These are phyloP conservation scores for Anoura caudifer DNA, from an alignment of 2,113 vertebrate species.

Conservation along the genomic window DNA sequence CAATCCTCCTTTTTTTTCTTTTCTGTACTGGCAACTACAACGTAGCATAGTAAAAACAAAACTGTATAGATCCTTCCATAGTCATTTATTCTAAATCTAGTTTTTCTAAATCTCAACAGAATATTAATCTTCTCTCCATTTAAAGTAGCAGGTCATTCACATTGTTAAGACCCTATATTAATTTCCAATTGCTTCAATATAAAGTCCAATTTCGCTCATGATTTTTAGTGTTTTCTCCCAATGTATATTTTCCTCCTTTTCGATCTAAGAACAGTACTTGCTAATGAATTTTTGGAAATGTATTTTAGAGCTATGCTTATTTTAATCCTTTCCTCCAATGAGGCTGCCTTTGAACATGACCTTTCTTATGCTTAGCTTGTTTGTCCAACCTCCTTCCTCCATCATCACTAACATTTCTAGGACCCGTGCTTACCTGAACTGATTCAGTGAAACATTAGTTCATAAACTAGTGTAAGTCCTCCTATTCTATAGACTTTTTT, in stretches of 20 bases:
- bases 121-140: neutral
- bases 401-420: neutral
- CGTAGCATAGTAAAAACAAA: neutral
- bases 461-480: neutral
- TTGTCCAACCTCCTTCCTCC: neutral
- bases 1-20: neutral
- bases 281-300: neutral
- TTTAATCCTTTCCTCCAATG: neutral
- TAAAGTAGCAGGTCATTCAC: neutral
- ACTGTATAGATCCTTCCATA: neutral
- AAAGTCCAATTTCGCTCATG: neutral
- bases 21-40: neutral
- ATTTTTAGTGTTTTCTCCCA: neutral
- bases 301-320: neutral
- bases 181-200: neutral
- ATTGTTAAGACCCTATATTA: neutral
- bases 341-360: neutral
- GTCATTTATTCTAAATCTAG: neutral
- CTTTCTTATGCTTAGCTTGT: neutral
- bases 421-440: neutral
- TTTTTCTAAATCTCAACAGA: neutral
- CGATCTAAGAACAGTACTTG: neutral
- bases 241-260: neutral
- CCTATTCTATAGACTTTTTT: neutral
- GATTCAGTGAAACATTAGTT: neutral